Base-by-base conservation (phyloP, 1,140 invertebrate genomes). In the Vollenhovia emeryi region DNA sequence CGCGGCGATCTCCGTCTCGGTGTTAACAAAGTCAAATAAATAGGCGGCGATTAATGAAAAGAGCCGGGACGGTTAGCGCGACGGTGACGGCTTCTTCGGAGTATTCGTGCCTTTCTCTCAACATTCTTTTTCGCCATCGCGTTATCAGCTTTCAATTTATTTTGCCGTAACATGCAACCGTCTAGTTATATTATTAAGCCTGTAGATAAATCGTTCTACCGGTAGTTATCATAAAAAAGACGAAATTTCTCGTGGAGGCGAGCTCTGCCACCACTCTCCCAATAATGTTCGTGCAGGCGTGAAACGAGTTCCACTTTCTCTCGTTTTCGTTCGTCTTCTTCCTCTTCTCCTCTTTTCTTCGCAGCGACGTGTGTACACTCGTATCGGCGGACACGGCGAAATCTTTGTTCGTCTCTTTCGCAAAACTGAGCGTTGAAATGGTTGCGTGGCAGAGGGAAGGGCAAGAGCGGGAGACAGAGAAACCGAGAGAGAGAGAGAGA, bases 261-360 rank as follows among this genome's bases (percentile, higher is more conserved):
- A 57, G 74, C 79, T 83, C 78, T 84, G 90, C 78, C 82, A 87
- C 84, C 71, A 76, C 75, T 90, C 90, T 87, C 87, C 91, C 91
- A 86, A 91, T 92, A 91, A 91, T 80, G 83, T 86, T 91, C 89
- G 91, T 69, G 89, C 86, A 75, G 92, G 89, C 91, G 89, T 92
- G 90, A 91, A 92, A 92, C 90, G 90, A 92, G 91, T 90, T 92
- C 78, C 52, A 74, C 76, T 79, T 66, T 74, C 73, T 69, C 79
- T 57, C 62, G 18, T 68, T 45, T 57, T 27, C 24, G 24, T 52
- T 55, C 55, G n/a, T 55, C 43, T 33, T 4, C n/a, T 73, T 71
- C 55, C 40, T 7, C 15, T 43, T 66, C 13, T 73, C 30, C 55
- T n/a, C n/a, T 30, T 64, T 69, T 6, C 21, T 76, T 66, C 30